These are phyloP conservation scores for Speoplatyrhinus poulsoni DNA, from an alignment of 2,113 vertebrate genomes.

Conservation along the genomic window DNA sequence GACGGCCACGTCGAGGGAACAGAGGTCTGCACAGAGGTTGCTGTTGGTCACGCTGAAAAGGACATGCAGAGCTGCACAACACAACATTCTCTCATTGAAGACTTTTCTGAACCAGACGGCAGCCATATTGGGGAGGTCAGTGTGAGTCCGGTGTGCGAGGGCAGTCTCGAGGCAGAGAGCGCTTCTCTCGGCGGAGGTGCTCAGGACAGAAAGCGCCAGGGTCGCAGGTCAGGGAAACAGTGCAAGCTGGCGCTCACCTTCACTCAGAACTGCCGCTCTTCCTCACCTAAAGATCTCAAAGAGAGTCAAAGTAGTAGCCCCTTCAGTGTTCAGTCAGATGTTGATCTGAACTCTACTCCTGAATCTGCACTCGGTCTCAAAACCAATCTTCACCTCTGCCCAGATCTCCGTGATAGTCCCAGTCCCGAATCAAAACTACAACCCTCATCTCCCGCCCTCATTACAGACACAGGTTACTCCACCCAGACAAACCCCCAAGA, in stretches of 20 bases:
- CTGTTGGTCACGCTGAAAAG: conserved; percentile 1
- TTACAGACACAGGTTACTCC: conserved; percentile 12
- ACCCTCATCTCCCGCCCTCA: neutral
- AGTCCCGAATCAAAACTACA: conserved; percentile 2
- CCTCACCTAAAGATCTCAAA: conserved; percentile 16
- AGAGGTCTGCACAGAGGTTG: conserved; percentile 42
- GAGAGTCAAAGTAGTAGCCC: conserved; percentile 3
- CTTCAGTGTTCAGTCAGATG: neutral
- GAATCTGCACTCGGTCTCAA: conserved; percentile 3
- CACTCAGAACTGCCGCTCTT: conserved; percentile 66
- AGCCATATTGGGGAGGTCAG: conserved; percentile 16
- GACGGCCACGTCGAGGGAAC: conserved; percentile 11
- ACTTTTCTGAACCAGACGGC: conserved; percentile 2
- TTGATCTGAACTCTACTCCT: neutral
- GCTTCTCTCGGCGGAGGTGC: conserved; percentile 25
- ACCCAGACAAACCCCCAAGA: conserved; percentile 90
- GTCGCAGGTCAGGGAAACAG: conserved; percentile 72
- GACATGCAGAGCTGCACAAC: neutral
- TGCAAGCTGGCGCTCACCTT: conserved; percentile 86
- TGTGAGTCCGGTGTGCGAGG: conserved; percentile 29
- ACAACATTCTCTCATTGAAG: neutral
- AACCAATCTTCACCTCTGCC: conserved; percentile 3
- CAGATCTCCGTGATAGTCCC: neutral
- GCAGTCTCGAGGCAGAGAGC: conserved; percentile 41
- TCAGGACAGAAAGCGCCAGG: conserved; percentile 68